Base-by-base conservation (phyloP, 2,113 vertebrate species). In the Spermophilus dauricus region DNA sequence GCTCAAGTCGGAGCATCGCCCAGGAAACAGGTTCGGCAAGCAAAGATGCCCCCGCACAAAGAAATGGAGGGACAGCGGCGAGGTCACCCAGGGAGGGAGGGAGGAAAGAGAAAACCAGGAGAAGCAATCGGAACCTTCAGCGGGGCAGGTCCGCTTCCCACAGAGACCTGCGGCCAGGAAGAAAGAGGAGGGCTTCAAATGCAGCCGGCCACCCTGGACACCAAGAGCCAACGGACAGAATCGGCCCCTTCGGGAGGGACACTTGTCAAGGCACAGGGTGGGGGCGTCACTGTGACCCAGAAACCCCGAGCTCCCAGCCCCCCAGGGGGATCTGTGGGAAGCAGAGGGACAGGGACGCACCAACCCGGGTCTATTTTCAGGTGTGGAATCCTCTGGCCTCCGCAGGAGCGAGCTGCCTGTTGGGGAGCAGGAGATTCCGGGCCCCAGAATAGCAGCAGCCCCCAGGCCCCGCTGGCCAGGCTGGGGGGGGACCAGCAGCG, bases 401-500 rank as follows among this genome's bases (percentile, higher is more conserved):
- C 61, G 61, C 61, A 24, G 58, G 58, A 24, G 53, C 12, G 53
- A 51, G 56, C 20, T 24, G 22, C 61, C 61, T 63, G 26, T 63
- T 22, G 34, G 58, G 10, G 13, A 42, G 39, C 61, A 4, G 32
- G 76, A 48, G 37, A 85, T 26, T 53, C 86, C 53, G 1, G 28
- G 45, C n/a, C 58, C 24, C 17, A 0, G 78, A 92, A 80, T 14
- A 77, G 77, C 73, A 17, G 30, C 16, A 8, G 2, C 13, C 56
- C 48, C 65, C n/a, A 37, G 26, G 82, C 20, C 90, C 51, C 0
- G 34, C 84, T 0, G 26, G 67, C 32, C 16, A 42, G 20, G 45
- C 61, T 63, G 61, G 18, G 37, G 4, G 18, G 24, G 45, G n/a
- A 6, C 13, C 0, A 0, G 61, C 61, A 4, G 70, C n/a, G 11